phyloP scores from a whole-genome alignment of 2,888 invertebrate genomes.

The Sepioteuthis lessoniana region DNA sequence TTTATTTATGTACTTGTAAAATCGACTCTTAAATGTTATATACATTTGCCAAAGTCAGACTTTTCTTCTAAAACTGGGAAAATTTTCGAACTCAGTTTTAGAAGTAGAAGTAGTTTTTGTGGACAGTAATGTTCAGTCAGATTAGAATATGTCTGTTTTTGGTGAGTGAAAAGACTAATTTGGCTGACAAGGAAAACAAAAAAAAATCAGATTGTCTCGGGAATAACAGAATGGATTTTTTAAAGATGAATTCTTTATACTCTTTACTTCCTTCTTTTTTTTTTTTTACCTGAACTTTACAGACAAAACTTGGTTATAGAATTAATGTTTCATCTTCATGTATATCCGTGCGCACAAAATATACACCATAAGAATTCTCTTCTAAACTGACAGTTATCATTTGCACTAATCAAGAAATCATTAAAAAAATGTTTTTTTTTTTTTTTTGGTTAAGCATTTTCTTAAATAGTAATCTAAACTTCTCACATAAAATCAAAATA shows the following conservation, averaged over 20 bases:
- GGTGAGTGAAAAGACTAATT: neutral
- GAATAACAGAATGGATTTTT: neutral
- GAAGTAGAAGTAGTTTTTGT: neutral
- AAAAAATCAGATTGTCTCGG: neutral
- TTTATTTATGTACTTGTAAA: neutral
- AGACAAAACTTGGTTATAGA: too few species aligned
- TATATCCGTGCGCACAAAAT: too few species aligned
- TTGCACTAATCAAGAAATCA: too few species aligned
- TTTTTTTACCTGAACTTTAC: too few species aligned
- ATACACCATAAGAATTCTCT: too few species aligned
- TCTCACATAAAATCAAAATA: too few species aligned
- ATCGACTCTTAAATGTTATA: neutral
- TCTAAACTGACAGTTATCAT: too few species aligned
- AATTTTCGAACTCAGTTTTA: conserved; percentile 3
- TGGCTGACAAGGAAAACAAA: neutral
- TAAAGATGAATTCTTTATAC: neutral
- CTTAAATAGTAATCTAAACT: too few species aligned
- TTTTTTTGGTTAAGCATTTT: too few species aligned
- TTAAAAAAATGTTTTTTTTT: too few species aligned
- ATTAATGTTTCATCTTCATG: too few species aligned
- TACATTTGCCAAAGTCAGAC: neutral
- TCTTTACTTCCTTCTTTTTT: neutral
- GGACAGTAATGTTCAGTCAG: neutral
- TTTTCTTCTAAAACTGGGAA: conserved; percentile 33
- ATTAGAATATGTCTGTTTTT: neutral